These are phyloP conservation scores for Malthinus seriepunctatus DNA, from an alignment of 2,888 invertebrate species.

Conservation along the genomic window DNA sequence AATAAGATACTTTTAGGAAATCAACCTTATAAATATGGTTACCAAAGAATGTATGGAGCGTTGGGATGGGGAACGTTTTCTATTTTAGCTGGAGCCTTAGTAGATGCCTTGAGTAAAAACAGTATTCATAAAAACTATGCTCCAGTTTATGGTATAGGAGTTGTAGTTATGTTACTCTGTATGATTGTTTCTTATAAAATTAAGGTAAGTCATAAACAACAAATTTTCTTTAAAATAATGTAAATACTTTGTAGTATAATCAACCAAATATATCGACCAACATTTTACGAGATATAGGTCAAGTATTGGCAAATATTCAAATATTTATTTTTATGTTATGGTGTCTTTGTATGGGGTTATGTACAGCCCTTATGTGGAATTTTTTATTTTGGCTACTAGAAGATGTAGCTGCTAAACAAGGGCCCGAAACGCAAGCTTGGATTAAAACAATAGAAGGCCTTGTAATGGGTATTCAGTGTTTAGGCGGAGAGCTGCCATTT, in stretches of 20 bases:
- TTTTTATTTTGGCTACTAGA: conserved; percentile 87
- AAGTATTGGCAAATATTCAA: conserved; percentile 66
- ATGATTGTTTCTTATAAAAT: conserved; percentile 68
- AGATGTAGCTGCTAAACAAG: conserved; percentile 62
- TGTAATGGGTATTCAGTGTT: conserved; percentile 57
- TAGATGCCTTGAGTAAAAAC: conserved; percentile 73
- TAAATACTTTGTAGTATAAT: conserved; percentile 59
- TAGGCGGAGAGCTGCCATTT: conserved; percentile 85
- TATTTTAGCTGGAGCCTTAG: conserved; percentile 74
- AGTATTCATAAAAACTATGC: conserved; percentile 71
- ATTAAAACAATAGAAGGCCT: conserved; percentile 57
- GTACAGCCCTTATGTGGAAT: conserved; percentile 85
- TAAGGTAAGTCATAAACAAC: conserved; percentile 53
- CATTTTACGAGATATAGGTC: conserved; percentile 70
- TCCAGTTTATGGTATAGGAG: conserved; percentile 78
- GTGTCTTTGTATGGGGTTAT: conserved; percentile 81
- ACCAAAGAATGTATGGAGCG: conserved; percentile 86
- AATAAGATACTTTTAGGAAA: conserved; percentile 59
- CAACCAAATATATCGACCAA: conserved; percentile 68
- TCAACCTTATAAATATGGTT: conserved; percentile 76
- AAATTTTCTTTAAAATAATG: background rate
- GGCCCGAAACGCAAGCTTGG: conserved; percentile 49
- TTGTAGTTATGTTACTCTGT: conserved; percentile 67
- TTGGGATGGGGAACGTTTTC: conserved; percentile 84
- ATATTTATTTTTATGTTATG: conserved; percentile 77